Evolutionary conservation across 1,140 invertebrate species (phyloP).

Genomic region (Mamestra configurata): DNA sequence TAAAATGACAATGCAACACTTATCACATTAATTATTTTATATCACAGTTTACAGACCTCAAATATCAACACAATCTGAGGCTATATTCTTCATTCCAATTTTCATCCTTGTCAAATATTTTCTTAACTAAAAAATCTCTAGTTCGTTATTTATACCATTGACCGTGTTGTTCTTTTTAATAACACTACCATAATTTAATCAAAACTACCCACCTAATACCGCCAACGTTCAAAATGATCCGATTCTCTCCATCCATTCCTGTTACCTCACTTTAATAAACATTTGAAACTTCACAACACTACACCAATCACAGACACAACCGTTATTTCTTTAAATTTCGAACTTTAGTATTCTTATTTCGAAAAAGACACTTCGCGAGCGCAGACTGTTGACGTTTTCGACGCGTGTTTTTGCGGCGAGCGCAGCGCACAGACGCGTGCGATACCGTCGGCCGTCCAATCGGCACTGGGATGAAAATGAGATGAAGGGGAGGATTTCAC

Average conservation of each 20-base stretch:
- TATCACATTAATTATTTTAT: too few species aligned
- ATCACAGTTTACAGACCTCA: too few species aligned
- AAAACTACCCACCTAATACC: slow-evolving; percentile 91
- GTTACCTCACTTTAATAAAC: slow-evolving; percentile 59
- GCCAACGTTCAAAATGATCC: slow-evolving; percentile 98
- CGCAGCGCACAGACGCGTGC: slow-evolving; percentile 54
- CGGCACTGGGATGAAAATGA: slow-evolving; percentile 67
- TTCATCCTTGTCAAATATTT: too few species aligned
- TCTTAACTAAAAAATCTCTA: too few species aligned
- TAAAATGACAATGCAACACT: too few species aligned
- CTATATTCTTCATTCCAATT: too few species aligned
- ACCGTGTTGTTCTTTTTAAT: background rate
- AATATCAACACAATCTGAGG: too few species aligned
- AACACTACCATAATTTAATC: background rate
- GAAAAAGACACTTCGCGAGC: slow-evolving; percentile 5
- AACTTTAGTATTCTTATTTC: background rate
- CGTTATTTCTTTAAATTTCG: slow-evolving; percentile 17
- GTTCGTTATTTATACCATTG: background rate
- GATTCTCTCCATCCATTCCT: slow-evolving; percentile 96
- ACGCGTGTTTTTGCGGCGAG: slow-evolving; percentile 54
- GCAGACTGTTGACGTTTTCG: slow-evolving; percentile 31
- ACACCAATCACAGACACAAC: slow-evolving; percentile 49
- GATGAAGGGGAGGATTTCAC: slow-evolving; percentile 50
- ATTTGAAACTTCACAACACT: slow-evolving; percentile 69
- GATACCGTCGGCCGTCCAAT: slow-evolving; percentile 53